Conservation (phyloP, 2,888 invertebrate genomes). For the Lasioglossum marginatum region DNA sequence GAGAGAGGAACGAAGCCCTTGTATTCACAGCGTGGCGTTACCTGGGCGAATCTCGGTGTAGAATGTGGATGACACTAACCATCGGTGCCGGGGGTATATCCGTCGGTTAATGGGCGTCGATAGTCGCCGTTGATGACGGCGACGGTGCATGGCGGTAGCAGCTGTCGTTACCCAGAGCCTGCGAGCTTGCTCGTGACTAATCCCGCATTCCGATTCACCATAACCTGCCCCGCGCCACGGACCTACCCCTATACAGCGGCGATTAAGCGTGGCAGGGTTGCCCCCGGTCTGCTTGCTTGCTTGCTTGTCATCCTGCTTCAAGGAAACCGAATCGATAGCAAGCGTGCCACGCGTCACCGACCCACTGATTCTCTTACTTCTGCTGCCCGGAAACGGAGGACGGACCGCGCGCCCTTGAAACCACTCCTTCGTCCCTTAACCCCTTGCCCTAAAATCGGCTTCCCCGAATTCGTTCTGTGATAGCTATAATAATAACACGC, state of each 20-base stretch:
- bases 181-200: constrained; percentile 81
- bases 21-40: constrained; percentile 46
- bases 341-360: constrained; percentile 77
- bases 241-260: constrained; percentile 71
- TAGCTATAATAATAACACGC: too few species aligned
- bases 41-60: constrained; percentile 49
- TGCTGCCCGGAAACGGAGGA: background rate
- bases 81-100: constrained; percentile 51
- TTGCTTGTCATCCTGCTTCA: constrained; percentile 76
- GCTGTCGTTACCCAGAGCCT: constrained; percentile 81
- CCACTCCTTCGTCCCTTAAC: background rate
- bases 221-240: constrained; percentile 64
- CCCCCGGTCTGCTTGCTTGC: constrained; percentile 64
- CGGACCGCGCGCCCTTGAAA: background rate
- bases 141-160: constrained; percentile 75
- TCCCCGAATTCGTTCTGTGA: too few species aligned
- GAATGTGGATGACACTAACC: constrained; percentile 61
- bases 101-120: constrained; percentile 68
- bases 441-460: background rate
- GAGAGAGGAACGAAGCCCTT: constrained; percentile 51
- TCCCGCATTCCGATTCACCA: constrained; percentile 80
- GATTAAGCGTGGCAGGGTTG: constrained; percentile 78
- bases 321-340: constrained; percentile 79
- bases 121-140: constrained; percentile 69
- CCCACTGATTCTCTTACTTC: constrained; percentile 68